These are phyloP conservation scores for Herpetotheres cachinnans DNA, from an alignment of 2,113 vertebrate genomes.

Conservation along the genomic window DNA sequence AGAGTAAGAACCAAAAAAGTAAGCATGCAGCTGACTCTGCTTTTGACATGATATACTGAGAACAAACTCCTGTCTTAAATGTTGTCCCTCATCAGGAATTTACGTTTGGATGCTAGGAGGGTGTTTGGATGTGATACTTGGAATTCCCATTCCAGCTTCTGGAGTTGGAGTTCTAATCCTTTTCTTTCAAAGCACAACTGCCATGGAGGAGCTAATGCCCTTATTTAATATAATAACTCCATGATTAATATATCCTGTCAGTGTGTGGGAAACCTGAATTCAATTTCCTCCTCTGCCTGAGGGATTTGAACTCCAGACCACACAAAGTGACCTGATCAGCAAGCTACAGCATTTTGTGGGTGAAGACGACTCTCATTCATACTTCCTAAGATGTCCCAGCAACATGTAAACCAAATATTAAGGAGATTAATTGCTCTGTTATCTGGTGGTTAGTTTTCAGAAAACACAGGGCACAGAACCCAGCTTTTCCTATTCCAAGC, in stretches of 20 bases:
- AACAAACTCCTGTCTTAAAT: background rate
- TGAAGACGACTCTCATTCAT: background rate
- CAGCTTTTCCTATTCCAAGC: background rate
- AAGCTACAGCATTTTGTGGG: background rate
- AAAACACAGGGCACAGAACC: background rate
- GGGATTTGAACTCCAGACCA: constrained; percentile 52
- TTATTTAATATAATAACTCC: constrained; percentile 19
- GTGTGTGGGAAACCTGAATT: constrained; percentile 51
- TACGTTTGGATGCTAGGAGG: background rate
- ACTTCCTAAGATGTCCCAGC: background rate
- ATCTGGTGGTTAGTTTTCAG: background rate
- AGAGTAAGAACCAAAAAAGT: background rate
- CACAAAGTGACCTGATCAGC: constrained; percentile 37
- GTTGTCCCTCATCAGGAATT: background rate
- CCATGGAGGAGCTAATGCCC: constrained; percentile 8
- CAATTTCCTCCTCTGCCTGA: constrained; percentile 32
- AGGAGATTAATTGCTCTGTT: background rate
- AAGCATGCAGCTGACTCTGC: background rate
- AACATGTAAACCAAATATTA: rapidly evolving
- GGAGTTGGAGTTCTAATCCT: background rate
- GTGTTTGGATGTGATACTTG: background rate
- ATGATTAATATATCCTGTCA: constrained; percentile 50
- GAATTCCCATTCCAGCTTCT: background rate
- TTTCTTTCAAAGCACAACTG: background rate
- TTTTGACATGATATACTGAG: background rate